Conservation (phyloP, 2,113 vertebrate genomes). For the Gymnocephalus cernua region DNA sequence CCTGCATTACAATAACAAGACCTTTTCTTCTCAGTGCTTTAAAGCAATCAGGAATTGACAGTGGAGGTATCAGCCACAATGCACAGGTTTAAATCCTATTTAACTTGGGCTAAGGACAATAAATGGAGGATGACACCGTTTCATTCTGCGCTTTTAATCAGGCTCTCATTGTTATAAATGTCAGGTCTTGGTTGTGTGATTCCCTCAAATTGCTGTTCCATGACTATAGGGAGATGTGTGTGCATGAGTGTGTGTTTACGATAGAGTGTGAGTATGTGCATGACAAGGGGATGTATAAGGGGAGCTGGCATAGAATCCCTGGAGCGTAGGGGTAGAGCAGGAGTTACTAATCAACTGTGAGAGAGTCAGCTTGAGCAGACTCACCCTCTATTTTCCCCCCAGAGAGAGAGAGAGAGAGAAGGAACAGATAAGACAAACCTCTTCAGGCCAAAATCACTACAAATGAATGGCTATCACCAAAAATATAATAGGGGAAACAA, state of each 20-base stretch:
- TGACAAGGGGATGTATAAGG: conserved; percentile 76
- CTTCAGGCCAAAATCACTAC: conserved; percentile 69
- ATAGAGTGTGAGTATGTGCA: conserved; percentile 60
- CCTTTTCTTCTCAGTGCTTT: conserved; percentile 62
- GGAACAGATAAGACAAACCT: conserved; percentile 78
- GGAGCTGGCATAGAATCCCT: conserved; percentile 76
- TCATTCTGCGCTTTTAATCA: conserved; percentile 82
- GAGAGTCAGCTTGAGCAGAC: conserved; percentile 67
- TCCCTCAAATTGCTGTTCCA: conserved; percentile 71
- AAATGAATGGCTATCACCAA: conserved; percentile 76
- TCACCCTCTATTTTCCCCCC: conserved; percentile 66
- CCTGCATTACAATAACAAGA: conserved; percentile 65
- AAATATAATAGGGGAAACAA: conserved; percentile 55
- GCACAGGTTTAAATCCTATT: conserved; percentile 78
- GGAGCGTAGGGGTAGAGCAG: conserved; percentile 74
- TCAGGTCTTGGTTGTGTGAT: conserved; percentile 73
- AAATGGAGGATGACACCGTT: conserved; percentile 67
- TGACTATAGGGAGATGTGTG: conserved; percentile 67
- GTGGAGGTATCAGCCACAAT: conserved; percentile 67
- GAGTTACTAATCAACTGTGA: conserved; percentile 82
- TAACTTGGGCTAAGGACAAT: conserved; percentile 75
- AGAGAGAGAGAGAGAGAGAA: conserved; percentile 62
- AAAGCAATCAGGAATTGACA: conserved; percentile 74
- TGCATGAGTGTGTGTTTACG: conserved; percentile 41
- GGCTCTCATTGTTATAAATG: conserved; percentile 80